These are phyloP conservation scores for Apus apus DNA, from an alignment of 2,113 vertebrate genomes.

Conservation along the genomic window DNA sequence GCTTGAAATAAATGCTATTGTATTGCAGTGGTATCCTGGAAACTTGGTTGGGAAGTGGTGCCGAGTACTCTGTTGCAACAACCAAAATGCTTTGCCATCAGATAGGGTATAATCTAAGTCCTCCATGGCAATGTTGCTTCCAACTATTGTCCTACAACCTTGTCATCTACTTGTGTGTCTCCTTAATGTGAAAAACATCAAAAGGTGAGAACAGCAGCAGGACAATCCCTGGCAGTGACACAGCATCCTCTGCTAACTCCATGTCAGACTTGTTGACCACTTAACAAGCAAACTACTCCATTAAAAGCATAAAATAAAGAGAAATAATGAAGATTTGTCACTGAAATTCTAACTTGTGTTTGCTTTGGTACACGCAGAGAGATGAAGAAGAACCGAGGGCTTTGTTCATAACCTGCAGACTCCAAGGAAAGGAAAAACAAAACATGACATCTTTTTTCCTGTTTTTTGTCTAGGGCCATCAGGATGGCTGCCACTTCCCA, in stretches of 20 bases:
- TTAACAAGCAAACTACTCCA: neutral
- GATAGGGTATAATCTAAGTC: neutral
- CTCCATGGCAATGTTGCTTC: neutral
- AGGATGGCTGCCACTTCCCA: slow-evolving; percentile 73
- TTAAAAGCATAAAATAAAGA: neutral
- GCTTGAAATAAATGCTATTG: neutral
- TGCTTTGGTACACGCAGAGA: neutral
- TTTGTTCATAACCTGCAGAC: fast-evolving
- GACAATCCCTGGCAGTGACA: neutral
- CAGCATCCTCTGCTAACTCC: neutral
- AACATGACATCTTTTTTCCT: neutral
- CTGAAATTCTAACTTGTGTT: neutral
- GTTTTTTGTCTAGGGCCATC: neutral
- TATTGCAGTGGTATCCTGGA: slow-evolving; percentile 1
- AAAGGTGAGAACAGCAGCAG: neutral
- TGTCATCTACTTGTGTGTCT: neutral
- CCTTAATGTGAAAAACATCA: neutral
- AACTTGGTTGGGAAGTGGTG: neutral
- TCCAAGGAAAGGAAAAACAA: neutral
- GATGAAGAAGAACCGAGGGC: neutral
- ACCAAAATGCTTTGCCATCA: neutral
- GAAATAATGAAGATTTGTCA: neutral
- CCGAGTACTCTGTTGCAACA: neutral
- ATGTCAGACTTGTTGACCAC: neutral
- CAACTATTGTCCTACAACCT: slow-evolving; percentile 50